Percentiles rank a stretch among this genome's conserved stretches.
Conservation (phyloP, 2,797 vertebrate genomes). For the Sternotherus odoratus region DNA sequence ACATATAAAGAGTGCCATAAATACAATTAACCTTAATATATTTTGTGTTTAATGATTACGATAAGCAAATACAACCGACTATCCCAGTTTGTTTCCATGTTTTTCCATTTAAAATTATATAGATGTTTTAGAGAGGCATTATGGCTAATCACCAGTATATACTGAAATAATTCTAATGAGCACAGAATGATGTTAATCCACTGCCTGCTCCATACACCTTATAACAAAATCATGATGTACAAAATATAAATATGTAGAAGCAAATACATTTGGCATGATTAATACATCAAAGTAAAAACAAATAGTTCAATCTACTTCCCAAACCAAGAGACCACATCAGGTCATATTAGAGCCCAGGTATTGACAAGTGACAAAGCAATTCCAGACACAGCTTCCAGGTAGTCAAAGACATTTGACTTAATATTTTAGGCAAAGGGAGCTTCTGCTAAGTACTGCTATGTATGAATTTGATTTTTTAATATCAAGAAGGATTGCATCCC, state of each 20-base stretch:
- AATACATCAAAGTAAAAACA: neutral
- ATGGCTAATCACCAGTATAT: neutral
- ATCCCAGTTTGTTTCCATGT: neutral
- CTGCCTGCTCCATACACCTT: neutral
- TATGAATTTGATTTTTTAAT: neutral
- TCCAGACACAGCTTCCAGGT: rapidly evolving
- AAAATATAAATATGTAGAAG: neutral
- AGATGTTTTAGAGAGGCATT: neutral
- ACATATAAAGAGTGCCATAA: neutral
- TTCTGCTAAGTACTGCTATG: neutral
- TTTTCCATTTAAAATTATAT: neutral
- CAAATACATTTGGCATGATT: neutral
- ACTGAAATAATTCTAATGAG: neutral
- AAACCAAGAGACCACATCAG: rapidly evolving
- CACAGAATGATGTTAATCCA: neutral
- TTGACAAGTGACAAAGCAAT: neutral
- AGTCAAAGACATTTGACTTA: neutral
- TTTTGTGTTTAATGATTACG: neutral
- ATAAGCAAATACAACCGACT: neutral
- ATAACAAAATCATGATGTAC: rapidly evolving
- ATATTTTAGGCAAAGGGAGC: no score
- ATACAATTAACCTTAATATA: neutral
- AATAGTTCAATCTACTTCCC: neutral
- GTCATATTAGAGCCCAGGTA: neutral
- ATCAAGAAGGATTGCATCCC: rapidly evolving